Base-by-base conservation (phyloP, 2,797 vertebrate genomes). In the Darevskia mixta region DNA sequence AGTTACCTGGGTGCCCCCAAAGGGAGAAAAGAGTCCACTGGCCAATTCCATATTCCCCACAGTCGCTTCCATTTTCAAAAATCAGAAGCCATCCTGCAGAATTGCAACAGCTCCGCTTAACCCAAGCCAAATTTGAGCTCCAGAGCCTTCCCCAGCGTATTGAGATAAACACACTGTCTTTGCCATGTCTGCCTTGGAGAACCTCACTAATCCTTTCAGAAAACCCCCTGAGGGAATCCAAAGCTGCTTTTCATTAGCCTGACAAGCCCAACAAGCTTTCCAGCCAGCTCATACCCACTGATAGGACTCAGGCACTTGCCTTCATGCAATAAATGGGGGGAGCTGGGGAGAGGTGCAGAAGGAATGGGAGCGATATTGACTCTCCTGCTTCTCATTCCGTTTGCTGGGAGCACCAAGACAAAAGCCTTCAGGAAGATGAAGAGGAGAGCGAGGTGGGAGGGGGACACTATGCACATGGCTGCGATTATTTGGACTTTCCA, bases 201-300 rank as follows among this genome's bases (percentile, higher is more conserved):
- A 91, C 88, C 92, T 91, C 58, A 86, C 94, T 95, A 95, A 95
- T 94, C 92, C 94, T 75, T 92, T 88, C 89, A 89, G 93, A 94
- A 95, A 95, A 90, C 93, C 90, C 94, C 94, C 92, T 84, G 86
- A 89, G 94, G 95, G 83, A 76, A 92, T 93, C 93, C 86, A 83
- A 82, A 93, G 92, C 92, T 93, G 95, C 92, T 95, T 95, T 95
- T 93, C 93, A 95, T 95, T 95, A 95, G 92, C 88, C 90, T 90
- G 91, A 95, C 93, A 94, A 94, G 92, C 88, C 92, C 93, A 91
- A 88, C 92, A 45, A 87, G 91, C 32, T 93, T 87, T 66, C 79
- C 67, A 67, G 90, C 89, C 91, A 15, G 91, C 93, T 92, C 29
- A 78, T n/a, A 0, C 35, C 8, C 78, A 6, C 15, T 1, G 23